Evolutionary conservation across 2,797 vertebrate genomes (phyloP).

Genomic region (Falco naumanni): DNA sequence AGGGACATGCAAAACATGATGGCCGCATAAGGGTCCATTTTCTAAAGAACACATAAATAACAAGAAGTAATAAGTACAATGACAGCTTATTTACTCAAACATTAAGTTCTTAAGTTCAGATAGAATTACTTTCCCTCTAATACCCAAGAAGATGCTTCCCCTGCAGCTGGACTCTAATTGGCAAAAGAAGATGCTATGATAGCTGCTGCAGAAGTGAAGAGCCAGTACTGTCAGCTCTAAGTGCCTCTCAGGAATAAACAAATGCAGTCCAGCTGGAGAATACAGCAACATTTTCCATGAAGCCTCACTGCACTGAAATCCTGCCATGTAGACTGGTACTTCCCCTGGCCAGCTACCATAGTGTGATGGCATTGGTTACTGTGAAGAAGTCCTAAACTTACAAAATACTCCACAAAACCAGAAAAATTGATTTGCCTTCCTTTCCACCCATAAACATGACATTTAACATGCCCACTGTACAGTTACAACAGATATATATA

Average conservation of each 20-base stretch:
- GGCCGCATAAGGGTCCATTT: not conserved
- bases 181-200: not conserved
- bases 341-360: not conserved
- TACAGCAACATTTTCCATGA: not conserved
- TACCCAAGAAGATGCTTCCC: not conserved
- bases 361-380: not conserved
- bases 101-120: not conserved
- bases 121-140: not conserved
- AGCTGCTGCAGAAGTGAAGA: conserved; percentile 5
- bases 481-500: not conserved
- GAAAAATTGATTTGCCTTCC: not conserved
- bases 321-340: not conserved
- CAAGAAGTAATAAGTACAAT: not conserved
- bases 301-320: not conserved
- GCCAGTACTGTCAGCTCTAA: not conserved
- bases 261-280: not conserved
- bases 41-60: not conserved
- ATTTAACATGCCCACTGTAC: not conserved
- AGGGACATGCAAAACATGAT: not conserved
- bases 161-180: not conserved
- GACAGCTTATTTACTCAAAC: not conserved
- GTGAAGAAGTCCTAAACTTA: not conserved
- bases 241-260: not conserved
- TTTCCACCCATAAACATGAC: not conserved
- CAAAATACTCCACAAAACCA: not conserved